Evolutionary conservation across 2,113 vertebrate species (phyloP).

Genomic region (Neolamprologus sp.): DNA sequence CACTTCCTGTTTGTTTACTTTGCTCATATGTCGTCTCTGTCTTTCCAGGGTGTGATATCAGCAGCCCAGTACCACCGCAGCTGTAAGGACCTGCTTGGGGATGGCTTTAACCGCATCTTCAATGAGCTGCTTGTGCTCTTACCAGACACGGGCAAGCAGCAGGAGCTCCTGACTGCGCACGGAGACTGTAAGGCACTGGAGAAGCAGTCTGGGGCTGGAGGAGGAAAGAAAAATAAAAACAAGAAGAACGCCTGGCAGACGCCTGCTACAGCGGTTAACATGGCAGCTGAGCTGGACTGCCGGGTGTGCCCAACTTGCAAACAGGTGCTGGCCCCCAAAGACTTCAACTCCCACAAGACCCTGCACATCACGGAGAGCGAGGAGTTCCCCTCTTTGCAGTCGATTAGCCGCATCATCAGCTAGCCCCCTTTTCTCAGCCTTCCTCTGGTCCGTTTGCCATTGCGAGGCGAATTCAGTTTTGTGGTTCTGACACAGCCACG

Average conservation of each 20-base stretch:
- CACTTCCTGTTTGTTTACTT: neutral
- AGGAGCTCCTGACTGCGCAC: constrained; percentile 91
- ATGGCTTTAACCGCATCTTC: constrained; percentile 87
- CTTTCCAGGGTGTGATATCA: constrained; percentile 81
- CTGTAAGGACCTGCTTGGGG: constrained; percentile 82
- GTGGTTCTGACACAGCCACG: neutral
- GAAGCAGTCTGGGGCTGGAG: constrained; percentile 60
- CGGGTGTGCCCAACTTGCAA: constrained; percentile 86
- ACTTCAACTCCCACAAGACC: constrained; percentile 83
- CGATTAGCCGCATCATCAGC: constrained; percentile 88
- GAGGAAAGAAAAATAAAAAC: constrained; percentile 78
- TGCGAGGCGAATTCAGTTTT: neutral
- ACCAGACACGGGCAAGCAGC: constrained; percentile 89
- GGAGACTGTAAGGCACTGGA: constrained; percentile 74
- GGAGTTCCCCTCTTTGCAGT: constrained; percentile 93
- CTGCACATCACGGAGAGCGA: constrained; percentile 79
- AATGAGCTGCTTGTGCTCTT: constrained; percentile 89
- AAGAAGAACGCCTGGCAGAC: constrained; percentile 83
- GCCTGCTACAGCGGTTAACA: constrained; percentile 29
- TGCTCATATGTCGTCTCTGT: neutral
- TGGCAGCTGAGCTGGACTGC: constrained; percentile 79
- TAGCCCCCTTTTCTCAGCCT: constrained; percentile 66
- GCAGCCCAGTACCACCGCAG: constrained; percentile 86
- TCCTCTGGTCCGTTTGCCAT: neutral
- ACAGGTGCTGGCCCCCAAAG: constrained; percentile 87